phyloP scores from a whole-genome alignment of 2,888 invertebrate genomes.

The Sericinus montela region DNA sequence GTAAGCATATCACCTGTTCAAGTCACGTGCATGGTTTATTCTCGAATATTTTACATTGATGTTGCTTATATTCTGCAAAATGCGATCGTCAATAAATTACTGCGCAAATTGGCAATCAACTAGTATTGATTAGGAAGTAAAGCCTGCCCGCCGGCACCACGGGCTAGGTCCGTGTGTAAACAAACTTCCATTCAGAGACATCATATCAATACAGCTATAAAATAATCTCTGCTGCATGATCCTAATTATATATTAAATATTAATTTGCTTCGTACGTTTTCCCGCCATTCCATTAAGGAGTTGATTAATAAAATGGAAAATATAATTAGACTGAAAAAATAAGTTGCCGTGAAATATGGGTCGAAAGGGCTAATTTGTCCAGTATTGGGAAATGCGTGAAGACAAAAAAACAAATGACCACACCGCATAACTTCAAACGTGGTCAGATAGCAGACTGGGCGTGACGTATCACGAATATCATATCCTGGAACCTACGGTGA shows the following conservation, averaged over 20 bases:
- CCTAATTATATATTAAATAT: conserved; percentile 67
- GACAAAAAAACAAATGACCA: conserved; percentile 65
- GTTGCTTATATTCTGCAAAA: conserved; percentile 46
- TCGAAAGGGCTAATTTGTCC: too few relatives aligned
- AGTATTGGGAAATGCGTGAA: too few relatives aligned
- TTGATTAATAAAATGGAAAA: conserved; percentile 39
- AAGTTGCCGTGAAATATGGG: too few relatives aligned
- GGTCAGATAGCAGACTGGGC: conserved; percentile 42
- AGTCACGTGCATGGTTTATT: conserved; percentile 1
- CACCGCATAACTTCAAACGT: conserved; percentile 36
- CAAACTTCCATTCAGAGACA: conserved; percentile 26
- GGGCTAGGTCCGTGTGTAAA: conserved; percentile 28
- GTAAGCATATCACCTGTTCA: not conserved
- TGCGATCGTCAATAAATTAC: conserved; percentile 53
- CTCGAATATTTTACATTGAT: too few relatives aligned
- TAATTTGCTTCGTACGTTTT: conserved; percentile 54
- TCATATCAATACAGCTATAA: conserved; percentile 40
- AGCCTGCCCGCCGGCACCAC: conserved; percentile 30
- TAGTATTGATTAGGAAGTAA: conserved; percentile 49
- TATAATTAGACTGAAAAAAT: conserved; percentile 50
- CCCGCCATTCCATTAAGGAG: conserved; percentile 40
- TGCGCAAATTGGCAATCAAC: conserved; percentile 64
- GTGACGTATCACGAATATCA: conserved; percentile 64
- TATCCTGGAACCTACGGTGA: conserved; percentile 62
- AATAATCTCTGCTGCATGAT: conserved; percentile 52